These are phyloP conservation scores for Scolopax mira DNA, from an alignment of 2,113 vertebrate species.

Conservation along the genomic window DNA sequence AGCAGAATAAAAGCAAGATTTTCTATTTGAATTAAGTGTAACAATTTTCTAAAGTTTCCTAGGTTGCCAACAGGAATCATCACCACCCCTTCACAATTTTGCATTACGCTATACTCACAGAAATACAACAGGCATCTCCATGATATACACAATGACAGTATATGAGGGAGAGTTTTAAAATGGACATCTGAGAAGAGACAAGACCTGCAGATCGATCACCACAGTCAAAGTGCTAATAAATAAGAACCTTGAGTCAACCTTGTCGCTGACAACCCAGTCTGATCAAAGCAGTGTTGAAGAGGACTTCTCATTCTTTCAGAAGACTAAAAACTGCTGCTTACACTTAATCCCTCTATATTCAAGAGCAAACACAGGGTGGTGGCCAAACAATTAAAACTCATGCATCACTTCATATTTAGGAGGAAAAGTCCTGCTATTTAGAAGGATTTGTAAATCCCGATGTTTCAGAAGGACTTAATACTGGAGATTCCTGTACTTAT, in stretches of 20 bases:
- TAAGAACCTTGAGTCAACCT: not conserved
- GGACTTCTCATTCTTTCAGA: not conserved
- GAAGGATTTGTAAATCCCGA: not conserved
- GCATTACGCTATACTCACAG: not conserved
- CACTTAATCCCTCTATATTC: not conserved
- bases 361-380: not conserved
- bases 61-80: not conserved
- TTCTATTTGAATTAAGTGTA: not conserved
- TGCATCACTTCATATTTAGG: not conserved
- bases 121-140: not conserved
- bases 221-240: not conserved
- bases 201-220: not conserved
- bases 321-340: not conserved
- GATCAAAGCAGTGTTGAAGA: not conserved
- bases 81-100: not conserved
- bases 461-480: not conserved
- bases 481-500: not conserved
- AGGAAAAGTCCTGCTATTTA: not conserved
- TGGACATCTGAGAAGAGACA: not conserved
- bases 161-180: not conserved
- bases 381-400: not conserved
- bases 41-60: not conserved
- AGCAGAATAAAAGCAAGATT: not conserved
- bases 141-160: not conserved
- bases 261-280: fast-evolving